These are phyloP conservation scores for Pseudanteris insignis DNA, from an alignment of 2,888 invertebrate species.

Conservation along the genomic window DNA sequence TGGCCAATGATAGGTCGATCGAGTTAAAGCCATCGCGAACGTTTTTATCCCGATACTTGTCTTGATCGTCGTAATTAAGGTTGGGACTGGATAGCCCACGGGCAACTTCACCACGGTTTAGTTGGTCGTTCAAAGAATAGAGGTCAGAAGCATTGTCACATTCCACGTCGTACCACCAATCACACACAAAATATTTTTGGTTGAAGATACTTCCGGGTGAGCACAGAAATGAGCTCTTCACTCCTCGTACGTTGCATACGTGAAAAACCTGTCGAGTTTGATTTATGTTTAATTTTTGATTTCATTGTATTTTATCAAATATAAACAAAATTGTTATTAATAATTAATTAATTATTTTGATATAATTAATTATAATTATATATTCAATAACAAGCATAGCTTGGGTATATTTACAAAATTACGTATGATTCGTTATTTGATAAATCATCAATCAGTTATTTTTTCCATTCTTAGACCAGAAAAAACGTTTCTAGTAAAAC, in stretches of 20 bases:
- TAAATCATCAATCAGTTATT: too few relatives aligned
- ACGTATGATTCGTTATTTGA: too few relatives aligned
- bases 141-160: constrained; percentile 59
- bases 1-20: constrained; percentile 50
- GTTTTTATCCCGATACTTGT: constrained; percentile 26
- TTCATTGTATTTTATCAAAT: too few relatives aligned
- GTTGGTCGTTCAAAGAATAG: constrained; percentile 47
- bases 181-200: constrained; percentile 69
- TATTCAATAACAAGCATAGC: too few relatives aligned
- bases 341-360: too few relatives aligned
- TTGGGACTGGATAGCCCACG: constrained; percentile 6
- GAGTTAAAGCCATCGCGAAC: constrained; percentile 35
- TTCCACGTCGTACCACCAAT: constrained; percentile 70
- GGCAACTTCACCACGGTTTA: constrained; percentile 29
- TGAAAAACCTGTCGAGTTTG: constrained; percentile 70
- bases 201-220: constrained; percentile 70
- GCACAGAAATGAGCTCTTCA: constrained; percentile 69
- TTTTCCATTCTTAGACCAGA: too few relatives aligned
- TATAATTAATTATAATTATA: too few relatives aligned
- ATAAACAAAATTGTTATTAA: too few relatives aligned
- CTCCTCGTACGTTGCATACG: constrained; percentile 67
- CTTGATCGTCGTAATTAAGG: constrained; percentile 18
- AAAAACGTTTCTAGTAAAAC: too few relatives aligned
- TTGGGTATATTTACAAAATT: too few relatives aligned
- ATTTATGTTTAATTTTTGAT: too few relatives aligned